Base-by-base conservation (phyloP, 2,797 vertebrate species). In the Varecia variegata region DNA sequence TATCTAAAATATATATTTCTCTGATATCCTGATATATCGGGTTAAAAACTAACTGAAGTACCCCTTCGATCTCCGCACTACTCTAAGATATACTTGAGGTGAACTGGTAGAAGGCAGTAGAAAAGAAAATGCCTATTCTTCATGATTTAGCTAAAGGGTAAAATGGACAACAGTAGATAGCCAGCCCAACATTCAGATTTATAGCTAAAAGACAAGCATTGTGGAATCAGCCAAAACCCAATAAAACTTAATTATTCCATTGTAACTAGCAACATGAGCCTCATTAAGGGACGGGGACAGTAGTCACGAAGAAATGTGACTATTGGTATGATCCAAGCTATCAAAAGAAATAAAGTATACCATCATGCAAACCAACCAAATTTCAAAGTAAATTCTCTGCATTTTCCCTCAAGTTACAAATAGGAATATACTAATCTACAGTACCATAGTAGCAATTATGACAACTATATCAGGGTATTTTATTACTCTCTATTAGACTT, bases 1-100 rank as follows among this genome's bases (percentile, higher is more conserved):
- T 97, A 94, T 97, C 94, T 65, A 93, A 96, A 96, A 92, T 25
- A 85, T 87, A 21, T 35, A 93, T 85, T 93, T 95, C 47, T 87
- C 89, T 71, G 45, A 94, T 96, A 71, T n/a, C 40, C 91, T 25
- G 38, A 52, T 35, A 86, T 84, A 93, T 71, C 67, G 88, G 38
- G 83, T 88, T 71, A 82, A 95, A 97, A 95, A 60, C 62, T 68
- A 92, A 83, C 71, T 71, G n/a, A 88, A 96, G 67, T 35, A 77
- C 65, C 35, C 70, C 88, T 70, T 95, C 43, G 0, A 54, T 86
- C 50, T 65, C 67, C 82, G 90, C 2, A 1, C 38, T 70, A 85
- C 20, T 85, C 87, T 76, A 65, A 60, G 82, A 65, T 20, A 45
- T n/a, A 86, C 58, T 35, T 89, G 92, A 54, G 20, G 8, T 87